phyloP scores from a whole-genome alignment of 2,797 vertebrate genomes.

The Mycteria americana region DNA sequence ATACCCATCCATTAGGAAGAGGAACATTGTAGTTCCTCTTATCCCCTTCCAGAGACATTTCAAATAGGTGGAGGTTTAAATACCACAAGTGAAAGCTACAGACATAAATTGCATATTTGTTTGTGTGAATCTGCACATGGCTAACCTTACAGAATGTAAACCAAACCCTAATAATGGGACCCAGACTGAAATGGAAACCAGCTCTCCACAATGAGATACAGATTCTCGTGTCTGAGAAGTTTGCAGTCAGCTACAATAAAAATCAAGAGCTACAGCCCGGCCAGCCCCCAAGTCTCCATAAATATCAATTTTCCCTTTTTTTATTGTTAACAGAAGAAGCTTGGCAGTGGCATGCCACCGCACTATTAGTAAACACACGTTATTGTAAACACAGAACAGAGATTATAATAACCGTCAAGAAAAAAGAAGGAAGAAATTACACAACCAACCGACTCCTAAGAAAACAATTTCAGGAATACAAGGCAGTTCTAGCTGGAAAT shows the following conservation, averaged over 20 bases:
- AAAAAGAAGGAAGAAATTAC: not conserved
- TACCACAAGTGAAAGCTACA: constrained; percentile 48
- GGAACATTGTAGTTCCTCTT: constrained; percentile 1
- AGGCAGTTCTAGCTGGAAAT: not conserved
- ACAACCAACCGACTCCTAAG: not conserved
- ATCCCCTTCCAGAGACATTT: constrained; percentile 40
- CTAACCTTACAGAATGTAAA: constrained; percentile 48
- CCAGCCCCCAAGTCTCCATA: constrained; percentile 20
- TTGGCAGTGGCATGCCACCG: constrained; percentile 36
- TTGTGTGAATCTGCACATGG: constrained; percentile 56
- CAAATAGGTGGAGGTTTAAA: constrained; percentile 49
- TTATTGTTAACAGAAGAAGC: constrained; percentile 59
- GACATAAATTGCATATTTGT: constrained; percentile 46
- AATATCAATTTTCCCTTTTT: constrained; percentile 51
- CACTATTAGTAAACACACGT: constrained; percentile 60
- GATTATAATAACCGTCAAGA: not conserved
- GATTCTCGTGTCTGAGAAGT: constrained; percentile 33
- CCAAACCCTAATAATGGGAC: constrained; percentile 57
- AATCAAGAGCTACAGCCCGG: constrained; percentile 1
- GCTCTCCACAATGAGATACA: constrained; percentile 58
- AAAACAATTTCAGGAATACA: not conserved
- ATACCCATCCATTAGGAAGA: not conserved
- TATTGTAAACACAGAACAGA: constrained; percentile 42
- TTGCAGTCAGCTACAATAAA: constrained; percentile 65
- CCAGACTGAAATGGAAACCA: constrained; percentile 61